Evolutionary conservation across 2,888 invertebrate genomes (phyloP).

Genomic region (Galerucella nymphaeae): DNA sequence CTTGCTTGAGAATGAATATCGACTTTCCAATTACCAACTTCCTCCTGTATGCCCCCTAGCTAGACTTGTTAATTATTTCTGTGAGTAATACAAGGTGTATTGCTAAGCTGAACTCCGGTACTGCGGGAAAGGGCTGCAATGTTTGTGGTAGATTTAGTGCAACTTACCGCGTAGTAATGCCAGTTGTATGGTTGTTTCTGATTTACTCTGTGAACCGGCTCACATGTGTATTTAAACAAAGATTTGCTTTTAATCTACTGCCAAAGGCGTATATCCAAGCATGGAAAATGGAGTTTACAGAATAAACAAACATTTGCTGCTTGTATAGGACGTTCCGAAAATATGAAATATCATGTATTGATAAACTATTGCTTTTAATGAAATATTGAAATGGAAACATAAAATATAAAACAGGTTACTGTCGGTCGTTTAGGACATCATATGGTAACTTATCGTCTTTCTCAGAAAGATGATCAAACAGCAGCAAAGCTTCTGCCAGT

Average conservation of each 20-base stretch:
- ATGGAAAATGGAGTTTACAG: not conserved
- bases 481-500: no score
- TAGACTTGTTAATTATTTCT: slow-evolving; percentile 27
- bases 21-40: not conserved
- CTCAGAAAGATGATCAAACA: no score
- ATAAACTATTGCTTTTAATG: not conserved
- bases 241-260: slow-evolving; percentile 55
- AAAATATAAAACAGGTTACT: no score
- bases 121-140: slow-evolving; percentile 47
- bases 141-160: slow-evolving; percentile 54
- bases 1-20: not conserved
- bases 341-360: not conserved
- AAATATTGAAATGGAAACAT: not conserved
- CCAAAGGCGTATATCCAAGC: slow-evolving; percentile 15
- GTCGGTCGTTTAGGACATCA: no score
- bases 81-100: slow-evolving; percentile 36
- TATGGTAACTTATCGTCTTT: no score
- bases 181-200: slow-evolving; percentile 47
- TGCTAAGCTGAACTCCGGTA: slow-evolving; percentile 29
- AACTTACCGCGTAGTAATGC: slow-evolving; percentile 44
- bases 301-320: not conserved
- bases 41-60: not conserved
- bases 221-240: slow-evolving; percentile 53
- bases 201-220: slow-evolving; percentile 50
- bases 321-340: not conserved